Evolutionary conservation across 1,140 invertebrate genomes (phyloP).

Genomic region (Euborellia annulipes): DNA sequence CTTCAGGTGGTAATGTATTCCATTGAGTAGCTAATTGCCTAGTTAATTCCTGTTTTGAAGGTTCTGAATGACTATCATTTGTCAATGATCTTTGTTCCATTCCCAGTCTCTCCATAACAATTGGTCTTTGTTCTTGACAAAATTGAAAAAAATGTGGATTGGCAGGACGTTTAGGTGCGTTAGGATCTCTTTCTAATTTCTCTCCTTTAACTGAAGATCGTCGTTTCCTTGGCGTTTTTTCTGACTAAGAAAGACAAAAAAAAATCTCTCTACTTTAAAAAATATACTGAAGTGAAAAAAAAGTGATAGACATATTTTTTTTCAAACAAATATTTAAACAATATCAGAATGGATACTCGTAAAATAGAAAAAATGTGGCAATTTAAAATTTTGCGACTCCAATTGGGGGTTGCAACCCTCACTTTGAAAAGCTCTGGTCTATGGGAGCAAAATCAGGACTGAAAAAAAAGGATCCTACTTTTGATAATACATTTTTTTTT

Average conservation of each 20-base stretch:
- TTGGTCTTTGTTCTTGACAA: constrained; percentile 55
- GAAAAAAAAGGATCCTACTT: too few species aligned
- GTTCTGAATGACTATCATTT: constrained; percentile 43
- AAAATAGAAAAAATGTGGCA: neutral
- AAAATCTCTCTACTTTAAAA: constrained; percentile 10
- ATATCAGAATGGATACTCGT: neutral
- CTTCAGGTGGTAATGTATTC: constrained; percentile 48
- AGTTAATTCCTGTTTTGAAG: constrained; percentile 55
- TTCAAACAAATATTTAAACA: neutral
- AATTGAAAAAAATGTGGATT: constrained; percentile 71
- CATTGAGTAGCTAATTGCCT: constrained; percentile 53
- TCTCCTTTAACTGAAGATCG: constrained; percentile 28
- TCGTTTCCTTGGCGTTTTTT: constrained; percentile 28
- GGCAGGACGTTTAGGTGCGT: constrained; percentile 59
- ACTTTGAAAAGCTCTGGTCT: neutral
- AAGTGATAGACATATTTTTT: constrained; percentile 3
- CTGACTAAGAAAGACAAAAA: constrained; percentile 18
- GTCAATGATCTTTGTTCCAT: constrained; percentile 32
- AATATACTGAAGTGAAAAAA: too few species aligned
- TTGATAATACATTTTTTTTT: too few species aligned
- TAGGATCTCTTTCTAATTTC: constrained; percentile 47
- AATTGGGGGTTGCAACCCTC: neutral
- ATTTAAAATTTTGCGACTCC: neutral
- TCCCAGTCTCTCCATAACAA: constrained; percentile 40
- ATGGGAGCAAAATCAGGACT: too few species aligned